Evolutionary conservation across 2,888 invertebrate species (phyloP), one percentile per base, ranked within the genome.

Genomic region (Artemia sinica): DNA sequence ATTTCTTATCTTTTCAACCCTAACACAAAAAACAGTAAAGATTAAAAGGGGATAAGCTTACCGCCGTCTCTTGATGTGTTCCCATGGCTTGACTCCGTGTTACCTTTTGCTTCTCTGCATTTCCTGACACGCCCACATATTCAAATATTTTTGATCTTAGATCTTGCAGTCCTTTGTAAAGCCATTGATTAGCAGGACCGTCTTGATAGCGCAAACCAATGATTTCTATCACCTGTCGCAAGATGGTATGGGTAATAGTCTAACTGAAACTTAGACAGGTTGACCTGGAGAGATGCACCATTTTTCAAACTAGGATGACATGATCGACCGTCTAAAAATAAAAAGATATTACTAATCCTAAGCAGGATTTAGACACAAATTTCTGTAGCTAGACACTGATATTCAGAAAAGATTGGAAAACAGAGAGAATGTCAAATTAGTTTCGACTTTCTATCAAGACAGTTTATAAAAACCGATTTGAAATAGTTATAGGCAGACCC

Each of bases 221-320:
- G 89, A 73, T 87, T 84, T 70, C 95, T 82, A 77, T 90, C 89
- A 50, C 88, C 87, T 74, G 88, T 85, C 50, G 94, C 93, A 75
- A 91, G 83, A 79, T 97, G 95, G 80, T 93, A 96, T 0, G 98
- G 97, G 81, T 97, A 98, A 76, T 90, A 88, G 78, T 98, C 96
- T 1, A 95, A 82, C 71, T 76, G 74, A 52, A 82, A 73, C 76
- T 87, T 87, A 72, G 86, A 85, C 63, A 98, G 81, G 0, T 89
- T 88, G 71, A 97, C 85, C 81, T 96, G 96, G 69, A 98, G 79
- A 0, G 96, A 94, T 1, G 94, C 97, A 2, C 95, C 95, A 72
- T 89, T 88, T 73, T 86, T 84, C 48, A 93, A 79, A 63, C 88
- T 86, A 0, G 91, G 90, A 80, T 91, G 87, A 71, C 85, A 84